These are phyloP conservation scores for human (Homo sapiens) DNA, from an alignment of 2,113 vertebrate genomes.

Conservation along the genomic window GRCh38 chr6:148019001-148019500, in stretches of 20 bases:
- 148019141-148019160: not conserved
- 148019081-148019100: conserved; percentile 22
- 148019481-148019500: not conserved
- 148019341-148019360: not conserved
- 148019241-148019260: not conserved
- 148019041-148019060: not conserved
- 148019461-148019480: not conserved
- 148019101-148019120: conserved; percentile 22
- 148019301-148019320: not conserved
- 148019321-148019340: not conserved
- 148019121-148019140: not conserved
- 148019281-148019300: not conserved
- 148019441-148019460: not conserved
- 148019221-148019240: not conserved
- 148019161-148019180: not conserved
- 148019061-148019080: not conserved
- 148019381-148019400: not conserved
- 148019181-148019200: not conserved
- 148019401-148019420: not conserved
- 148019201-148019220: not conserved
- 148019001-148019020: not conserved
- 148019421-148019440: not conserved
- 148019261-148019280: not conserved
- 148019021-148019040: conserved; percentile 5
- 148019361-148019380: not conserved